These are phyloP conservation scores for Athetis lepigone DNA, from an alignment of 2,888 invertebrate genomes.

Conservation along the genomic window DNA sequence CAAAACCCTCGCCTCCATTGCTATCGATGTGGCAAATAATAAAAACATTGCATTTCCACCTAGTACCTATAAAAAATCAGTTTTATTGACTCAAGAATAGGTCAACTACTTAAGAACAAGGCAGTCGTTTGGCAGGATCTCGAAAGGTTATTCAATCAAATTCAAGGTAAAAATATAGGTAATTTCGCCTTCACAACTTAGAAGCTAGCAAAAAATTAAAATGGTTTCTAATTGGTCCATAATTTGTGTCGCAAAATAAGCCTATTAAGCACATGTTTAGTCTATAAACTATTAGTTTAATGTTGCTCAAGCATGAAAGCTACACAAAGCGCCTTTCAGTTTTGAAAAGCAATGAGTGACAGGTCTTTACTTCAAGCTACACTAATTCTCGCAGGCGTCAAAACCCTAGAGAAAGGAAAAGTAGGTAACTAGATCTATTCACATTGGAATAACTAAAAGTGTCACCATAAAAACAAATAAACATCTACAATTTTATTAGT, in stretches of 20 bases:
- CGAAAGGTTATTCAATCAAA: background rate
- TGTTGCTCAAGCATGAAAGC: constrained; percentile 42
- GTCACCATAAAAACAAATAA: constrained; percentile 49
- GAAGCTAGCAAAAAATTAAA: constrained; percentile 7
- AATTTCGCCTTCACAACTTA: background rate
- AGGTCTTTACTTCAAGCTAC: constrained; percentile 6
- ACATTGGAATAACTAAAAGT: constrained; percentile 36
- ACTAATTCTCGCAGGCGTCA: constrained; percentile 3
- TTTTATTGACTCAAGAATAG: too few species aligned
- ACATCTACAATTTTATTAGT: constrained; percentile 59
- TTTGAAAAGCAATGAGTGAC: constrained; percentile 46
- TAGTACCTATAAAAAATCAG: too few species aligned
- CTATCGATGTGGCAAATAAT: too few species aligned
- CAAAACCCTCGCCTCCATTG: too few species aligned
- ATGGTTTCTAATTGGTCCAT: constrained; percentile 10
- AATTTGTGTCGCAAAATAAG: constrained; percentile 40
- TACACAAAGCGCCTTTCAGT: constrained; percentile 39
- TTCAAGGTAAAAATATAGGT: background rate
- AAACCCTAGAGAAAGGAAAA: background rate
- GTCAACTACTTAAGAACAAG: too few species aligned
- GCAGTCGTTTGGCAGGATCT: background rate
- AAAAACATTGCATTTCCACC: too few species aligned
- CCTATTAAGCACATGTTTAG: constrained; percentile 24
- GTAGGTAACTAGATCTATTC: constrained; percentile 44
- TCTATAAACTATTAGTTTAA: constrained; percentile 38